phyloP scores from a whole-genome alignment of 2,888 invertebrate species.

The Amphimallon solstitiale region DNA sequence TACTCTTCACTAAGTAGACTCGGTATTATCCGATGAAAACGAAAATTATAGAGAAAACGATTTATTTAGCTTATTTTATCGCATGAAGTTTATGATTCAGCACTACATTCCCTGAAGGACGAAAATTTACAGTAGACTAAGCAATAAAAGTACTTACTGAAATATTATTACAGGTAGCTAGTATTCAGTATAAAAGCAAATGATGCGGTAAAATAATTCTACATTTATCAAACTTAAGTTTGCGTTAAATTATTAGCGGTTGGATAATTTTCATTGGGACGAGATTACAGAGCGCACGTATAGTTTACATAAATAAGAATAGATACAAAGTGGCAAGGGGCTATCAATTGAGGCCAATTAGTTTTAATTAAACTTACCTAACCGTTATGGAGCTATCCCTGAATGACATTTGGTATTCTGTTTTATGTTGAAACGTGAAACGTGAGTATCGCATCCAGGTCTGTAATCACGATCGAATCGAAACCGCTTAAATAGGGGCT shows the following conservation, averaged over 20 bases:
- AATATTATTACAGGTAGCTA: no score
- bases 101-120: no score
- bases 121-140: no score
- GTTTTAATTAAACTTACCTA: conserved; percentile 22
- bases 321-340: conserved; percentile 5
- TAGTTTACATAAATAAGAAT: conserved; percentile 4
- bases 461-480: conserved; percentile 25
- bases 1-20: no score
- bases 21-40: no score
- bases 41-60: no score
- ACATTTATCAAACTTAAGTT: not conserved
- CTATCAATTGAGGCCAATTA: conserved; percentile 23
- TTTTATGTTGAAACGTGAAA: conserved; percentile 24
- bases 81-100: no score
- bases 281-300: conserved; percentile 11
- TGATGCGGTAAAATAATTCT: not conserved
- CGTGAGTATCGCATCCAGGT: conserved; percentile 6
- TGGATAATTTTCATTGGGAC: not conserved
- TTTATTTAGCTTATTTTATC: no score
- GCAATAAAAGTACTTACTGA: no score
- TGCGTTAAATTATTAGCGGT: not conserved
- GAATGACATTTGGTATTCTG: conserved; percentile 22
- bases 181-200: not conserved
- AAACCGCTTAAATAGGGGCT: conserved; percentile 22
- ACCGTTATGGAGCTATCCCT: conserved; percentile 9